phyloP scores from a whole-genome alignment of 2,888 invertebrate species.

The Mechanitis mazaeus region DNA sequence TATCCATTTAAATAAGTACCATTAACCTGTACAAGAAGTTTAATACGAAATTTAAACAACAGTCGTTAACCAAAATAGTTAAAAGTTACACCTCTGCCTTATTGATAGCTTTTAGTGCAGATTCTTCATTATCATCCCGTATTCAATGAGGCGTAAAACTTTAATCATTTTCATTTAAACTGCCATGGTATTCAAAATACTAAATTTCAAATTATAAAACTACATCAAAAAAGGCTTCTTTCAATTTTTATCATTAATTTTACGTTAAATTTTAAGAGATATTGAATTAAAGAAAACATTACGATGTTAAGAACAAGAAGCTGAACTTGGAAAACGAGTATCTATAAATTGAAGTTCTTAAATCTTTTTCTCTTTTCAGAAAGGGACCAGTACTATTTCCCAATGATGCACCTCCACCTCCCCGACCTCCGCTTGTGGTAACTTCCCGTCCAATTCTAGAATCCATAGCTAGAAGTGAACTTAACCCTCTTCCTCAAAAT shows the following conservation, averaged over 20 bases:
- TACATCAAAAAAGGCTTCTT: too few relatives aligned
- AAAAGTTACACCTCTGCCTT: constrained; percentile 12
- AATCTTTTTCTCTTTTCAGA: constrained; percentile 37
- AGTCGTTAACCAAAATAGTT: constrained; percentile 20
- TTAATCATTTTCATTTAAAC: background rate
- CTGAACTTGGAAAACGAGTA: background rate
- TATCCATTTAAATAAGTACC: background rate
- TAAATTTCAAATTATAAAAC: background rate
- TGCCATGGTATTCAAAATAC: background rate
- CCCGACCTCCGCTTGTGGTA: constrained; percentile 58
- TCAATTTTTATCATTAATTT: too few relatives aligned
- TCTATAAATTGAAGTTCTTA: background rate
- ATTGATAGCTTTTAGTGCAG: constrained; percentile 6
- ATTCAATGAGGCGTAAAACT: background rate
- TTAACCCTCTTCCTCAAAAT: constrained; percentile 37
- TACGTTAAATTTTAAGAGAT: too few relatives aligned
- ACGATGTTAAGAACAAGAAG: too few relatives aligned
- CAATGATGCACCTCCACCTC: constrained; percentile 55
- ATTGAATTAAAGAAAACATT: too few relatives aligned
- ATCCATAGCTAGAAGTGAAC: constrained; percentile 58
- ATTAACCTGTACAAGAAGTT: background rate
- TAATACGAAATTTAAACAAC: constrained; percentile 8
- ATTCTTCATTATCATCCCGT: constrained; percentile 8
- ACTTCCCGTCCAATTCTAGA: constrained; percentile 62
- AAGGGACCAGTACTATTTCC: constrained; percentile 70